Evolutionary conservation across 2,113 vertebrate genomes (phyloP).

Genomic region (Menura novaehollandiae): DNA sequence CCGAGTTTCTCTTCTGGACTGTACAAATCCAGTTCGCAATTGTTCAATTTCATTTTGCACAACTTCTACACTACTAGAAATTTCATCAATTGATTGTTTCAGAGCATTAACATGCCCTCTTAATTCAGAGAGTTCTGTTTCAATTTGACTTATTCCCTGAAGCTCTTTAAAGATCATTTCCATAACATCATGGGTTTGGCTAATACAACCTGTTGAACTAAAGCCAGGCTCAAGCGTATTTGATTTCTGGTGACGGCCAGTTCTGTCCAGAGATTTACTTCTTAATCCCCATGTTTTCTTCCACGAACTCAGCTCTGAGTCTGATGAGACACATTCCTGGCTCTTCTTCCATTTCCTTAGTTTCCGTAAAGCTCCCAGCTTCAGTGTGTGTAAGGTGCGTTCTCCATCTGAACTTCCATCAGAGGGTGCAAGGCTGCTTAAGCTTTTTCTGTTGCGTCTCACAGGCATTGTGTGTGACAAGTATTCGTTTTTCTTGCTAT

Average conservation of each 20-base stretch:
- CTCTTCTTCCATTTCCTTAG: slow-evolving; percentile 98
- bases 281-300: slow-evolving; percentile 92
- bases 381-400: slow-evolving; percentile 87
- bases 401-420: slow-evolving; percentile 97
- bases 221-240: slow-evolving; percentile 88
- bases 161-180: slow-evolving; percentile 99
- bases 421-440: slow-evolving; percentile 92
- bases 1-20: slow-evolving; percentile 93
- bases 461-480: slow-evolving; percentile 89
- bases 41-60: slow-evolving; percentile 98
- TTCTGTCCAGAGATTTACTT: slow-evolving; percentile 95
- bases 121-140: slow-evolving; percentile 93
- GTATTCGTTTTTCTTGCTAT: slow-evolving; percentile 76
- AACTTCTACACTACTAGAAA: slow-evolving; percentile 97
- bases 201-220: slow-evolving; percentile 94
- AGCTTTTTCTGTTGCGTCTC: slow-evolving; percentile 92
- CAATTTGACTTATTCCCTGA: slow-evolving; percentile 98
- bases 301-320: slow-evolving; percentile 91
- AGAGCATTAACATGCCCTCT: slow-evolving; percentile 95
- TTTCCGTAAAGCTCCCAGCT: slow-evolving; percentile 90
- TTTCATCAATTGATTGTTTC: slow-evolving; percentile 97
- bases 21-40: slow-evolving; percentile 91
- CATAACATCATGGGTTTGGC: slow-evolving; percentile 98
- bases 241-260: slow-evolving; percentile 87
- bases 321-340: slow-evolving; percentile 94